Evolutionary conservation across 2,113 vertebrate species (phyloP).

Genomic region (Halcyon senegalensis): DNA sequence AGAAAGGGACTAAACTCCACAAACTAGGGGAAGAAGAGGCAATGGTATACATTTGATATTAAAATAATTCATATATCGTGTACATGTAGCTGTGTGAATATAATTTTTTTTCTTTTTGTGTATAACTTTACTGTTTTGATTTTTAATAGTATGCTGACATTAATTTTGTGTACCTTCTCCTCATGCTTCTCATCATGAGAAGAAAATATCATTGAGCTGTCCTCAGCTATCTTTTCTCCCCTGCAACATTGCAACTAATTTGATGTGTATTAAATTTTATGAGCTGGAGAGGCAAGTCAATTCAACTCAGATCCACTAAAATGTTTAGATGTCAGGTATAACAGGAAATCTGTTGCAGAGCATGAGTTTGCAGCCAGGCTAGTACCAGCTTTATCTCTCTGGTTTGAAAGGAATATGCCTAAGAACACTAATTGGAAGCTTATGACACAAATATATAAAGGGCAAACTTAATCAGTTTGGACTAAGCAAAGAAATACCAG

Average conservation of each 20-base stretch:
- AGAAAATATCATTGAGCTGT: neutral
- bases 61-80: neutral
- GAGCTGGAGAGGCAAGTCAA: conserved; percentile 13
- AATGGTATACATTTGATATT: neutral
- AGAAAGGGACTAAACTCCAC: neutral
- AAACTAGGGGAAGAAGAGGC: neutral
- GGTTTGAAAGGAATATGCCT: neutral
- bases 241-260: neutral
- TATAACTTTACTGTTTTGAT: neutral
- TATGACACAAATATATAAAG: neutral
- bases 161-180: neutral
- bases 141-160: neutral
- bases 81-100: neutral
- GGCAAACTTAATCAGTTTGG: neutral
- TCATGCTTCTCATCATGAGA: neutral
- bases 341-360: neutral
- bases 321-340: neutral
- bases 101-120: neutral
- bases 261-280: neutral
- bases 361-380: neutral
- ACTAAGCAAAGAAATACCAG: neutral
- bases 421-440: neutral
- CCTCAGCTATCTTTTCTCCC: neutral
- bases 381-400: neutral
- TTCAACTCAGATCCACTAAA: neutral